phyloP scores from a whole-genome alignment of 2,888 invertebrate genomes.

The Strigamia maritima region DNA sequence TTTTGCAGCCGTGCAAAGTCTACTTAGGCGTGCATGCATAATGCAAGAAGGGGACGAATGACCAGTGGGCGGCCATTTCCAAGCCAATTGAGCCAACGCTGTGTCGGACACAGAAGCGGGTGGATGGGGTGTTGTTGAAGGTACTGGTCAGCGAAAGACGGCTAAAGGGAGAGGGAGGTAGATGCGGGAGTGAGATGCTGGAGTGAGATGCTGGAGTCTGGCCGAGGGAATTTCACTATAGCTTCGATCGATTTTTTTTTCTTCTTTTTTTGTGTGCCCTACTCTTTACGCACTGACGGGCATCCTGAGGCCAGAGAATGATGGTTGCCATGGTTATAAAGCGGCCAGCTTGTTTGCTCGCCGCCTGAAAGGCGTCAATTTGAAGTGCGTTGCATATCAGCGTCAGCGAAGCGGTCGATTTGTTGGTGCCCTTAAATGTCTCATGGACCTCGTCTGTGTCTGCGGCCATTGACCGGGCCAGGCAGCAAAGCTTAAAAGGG shows the following conservation, averaged over 20 bases:
- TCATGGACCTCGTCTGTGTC: background rate
- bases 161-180: background rate
- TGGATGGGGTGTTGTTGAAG: slow-evolving; percentile 15
- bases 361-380: slow-evolving; percentile 9
- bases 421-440: slow-evolving; percentile 5
- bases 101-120: slow-evolving; percentile 15
- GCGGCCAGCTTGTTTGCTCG: slow-evolving; percentile 10
- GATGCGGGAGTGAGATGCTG: background rate
- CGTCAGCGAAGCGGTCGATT: slow-evolving; percentile 10
- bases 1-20: slow-evolving; percentile 15
- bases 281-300: slow-evolving; percentile 15
- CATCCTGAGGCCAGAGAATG: slow-evolving; percentile 10
- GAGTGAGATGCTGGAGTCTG: slow-evolving; percentile 6
- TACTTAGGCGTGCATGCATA: slow-evolving; percentile 15
- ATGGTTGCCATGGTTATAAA: slow-evolving; percentile 5
- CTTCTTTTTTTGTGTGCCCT: background rate
- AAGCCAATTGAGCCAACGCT: slow-evolving; percentile 15
- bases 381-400: slow-evolving; percentile 15
- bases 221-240: slow-evolving; percentile 15
- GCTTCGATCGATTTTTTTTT: slow-evolving; percentile 3
- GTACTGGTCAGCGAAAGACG: slow-evolving; percentile 15
- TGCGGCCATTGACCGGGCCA: background rate
- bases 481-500: background rate
- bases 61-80: slow-evolving; percentile 15
- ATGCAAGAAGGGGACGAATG: slow-evolving; percentile 15